A percentile compares a stretch with the other conserved stretches of the same genome.
Evolutionary conservation across 1,140 invertebrate species (phyloP).

Genomic region (Parapsyche elsis): DNA sequence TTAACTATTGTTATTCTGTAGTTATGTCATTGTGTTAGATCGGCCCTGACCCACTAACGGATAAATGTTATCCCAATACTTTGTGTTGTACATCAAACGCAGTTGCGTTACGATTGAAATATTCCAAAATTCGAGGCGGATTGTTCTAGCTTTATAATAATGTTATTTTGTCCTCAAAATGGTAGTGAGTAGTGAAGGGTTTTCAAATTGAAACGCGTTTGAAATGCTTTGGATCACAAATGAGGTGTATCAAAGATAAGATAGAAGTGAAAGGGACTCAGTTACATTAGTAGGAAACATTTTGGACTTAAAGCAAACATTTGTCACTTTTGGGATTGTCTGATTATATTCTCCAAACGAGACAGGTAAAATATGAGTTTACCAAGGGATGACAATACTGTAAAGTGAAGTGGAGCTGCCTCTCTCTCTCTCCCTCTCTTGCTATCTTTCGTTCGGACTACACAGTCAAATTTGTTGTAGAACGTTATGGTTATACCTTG

Average conservation of each 20-base stretch:
- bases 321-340: conserved; percentile 14
- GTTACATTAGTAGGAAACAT: neutral
- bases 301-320: conserved; percentile 14
- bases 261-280: conserved; percentile 8
- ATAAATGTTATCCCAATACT: too few relatives aligned
- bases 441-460: neutral
- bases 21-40: too few relatives aligned
- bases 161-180: neutral
- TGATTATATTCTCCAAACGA: conserved; percentile 16
- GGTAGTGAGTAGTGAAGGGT: neutral
- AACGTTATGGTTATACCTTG: neutral
- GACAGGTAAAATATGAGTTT: conserved; percentile 21
- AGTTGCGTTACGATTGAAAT: too few relatives aligned
- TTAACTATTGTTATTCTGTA: too few relatives aligned
- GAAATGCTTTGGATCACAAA: conserved; percentile 10
- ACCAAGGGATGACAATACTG: conserved; percentile 3
- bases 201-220: conserved; percentile 13
- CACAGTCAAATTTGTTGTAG: neutral
- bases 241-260: conserved; percentile 24
- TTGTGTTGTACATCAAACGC: too few relatives aligned
- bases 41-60: too few relatives aligned
- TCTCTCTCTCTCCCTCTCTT: too few relatives aligned
- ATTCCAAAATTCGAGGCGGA: too few relatives aligned
- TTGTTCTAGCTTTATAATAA: too few relatives aligned
- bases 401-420: too few relatives aligned